Conservation (phyloP, 2,888 invertebrate genomes). For the Pardosa pseudoannulata region DNA sequence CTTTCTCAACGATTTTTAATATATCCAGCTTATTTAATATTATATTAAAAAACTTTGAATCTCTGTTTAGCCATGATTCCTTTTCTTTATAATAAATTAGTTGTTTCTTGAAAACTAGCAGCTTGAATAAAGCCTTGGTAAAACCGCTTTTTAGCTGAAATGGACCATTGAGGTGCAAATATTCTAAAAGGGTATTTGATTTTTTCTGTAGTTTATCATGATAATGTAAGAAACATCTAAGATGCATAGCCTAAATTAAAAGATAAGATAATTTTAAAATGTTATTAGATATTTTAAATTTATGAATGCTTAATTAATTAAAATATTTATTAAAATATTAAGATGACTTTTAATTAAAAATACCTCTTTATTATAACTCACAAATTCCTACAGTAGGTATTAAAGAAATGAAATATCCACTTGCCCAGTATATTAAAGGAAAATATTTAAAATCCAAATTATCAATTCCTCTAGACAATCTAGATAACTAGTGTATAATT, state of each 20-base stretch:
- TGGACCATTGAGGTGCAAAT: conserved; percentile 84
- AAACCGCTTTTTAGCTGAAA: conserved; percentile 81
- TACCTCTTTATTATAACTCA: no score
- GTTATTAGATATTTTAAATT: no score
- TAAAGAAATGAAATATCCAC: no score
- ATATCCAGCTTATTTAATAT: conserved; percentile 82
- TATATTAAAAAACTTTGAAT: conserved; percentile 87
- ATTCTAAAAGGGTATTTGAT: conserved; percentile 83
- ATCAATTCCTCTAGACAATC: no score
- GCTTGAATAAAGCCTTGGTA: conserved; percentile 76
- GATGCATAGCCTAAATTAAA: conserved; percentile 79
- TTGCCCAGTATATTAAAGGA: no score
- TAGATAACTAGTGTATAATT: no score
- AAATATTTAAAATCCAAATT: no score
- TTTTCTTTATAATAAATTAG: conserved; percentile 81
- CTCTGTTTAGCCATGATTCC: conserved; percentile 82
- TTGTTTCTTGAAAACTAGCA: conserved; percentile 76
- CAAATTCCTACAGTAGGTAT: no score
- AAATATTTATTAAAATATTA: no score
- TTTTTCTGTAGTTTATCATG: conserved; percentile 85
- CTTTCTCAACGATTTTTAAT: conserved; percentile 77
- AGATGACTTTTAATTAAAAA: no score
- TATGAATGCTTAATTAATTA: no score
- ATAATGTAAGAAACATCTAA: conserved; percentile 84
- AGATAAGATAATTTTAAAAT: no score